Base-by-base conservation (phyloP, 2,888 invertebrate genomes). In the Sympetrum striolatum region DNA sequence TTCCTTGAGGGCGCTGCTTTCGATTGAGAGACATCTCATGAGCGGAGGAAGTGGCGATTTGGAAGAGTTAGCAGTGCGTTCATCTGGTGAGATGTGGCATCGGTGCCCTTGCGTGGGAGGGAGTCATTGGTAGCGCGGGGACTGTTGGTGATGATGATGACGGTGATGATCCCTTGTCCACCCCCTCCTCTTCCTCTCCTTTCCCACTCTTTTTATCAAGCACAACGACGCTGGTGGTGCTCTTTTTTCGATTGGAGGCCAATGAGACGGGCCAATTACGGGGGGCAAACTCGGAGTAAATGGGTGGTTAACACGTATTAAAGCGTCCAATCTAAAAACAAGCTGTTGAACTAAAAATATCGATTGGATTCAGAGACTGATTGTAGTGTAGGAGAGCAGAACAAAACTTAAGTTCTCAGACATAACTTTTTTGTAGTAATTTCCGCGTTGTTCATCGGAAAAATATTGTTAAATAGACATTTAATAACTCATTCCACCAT, bases 61-160 rank as follows among this genome's bases (percentile, higher is more conserved):
- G 82, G 82, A 58, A 82, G 58, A 60, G 58, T 64, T 86, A 86
- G 64, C 73, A 86, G 22, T 10, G 37, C 35, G 25, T 31, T 31
- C 35, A 60, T 60, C n/a, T 31, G 86, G 25, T 39, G 37, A 60
- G 60, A 86, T 86, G 86, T 86, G 82, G 82, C 58, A 60, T 58
- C 86, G 60, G 86, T 37, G 58, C 35, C 58, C 35, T 8, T 48
- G 82, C 64, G 86, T 60, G 64, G 86, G 86, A 86, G 86, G 58
- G 86, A 82, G 31, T 82, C 53, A 82, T 82, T 82, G 82, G 82
- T 58, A 18, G 58, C 58, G 44, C 35, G 35, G 37, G 31, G 80
- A 31, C 53, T n/a, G 37, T 53, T 86, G 86, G 60, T 64, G 86
- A 86, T 86, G 86, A 86, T 86, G 86, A 86, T 60, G 58, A 60